phyloP scores from a whole-genome alignment of 2,888 invertebrate species.

The Cremastinae sp. region DNA sequence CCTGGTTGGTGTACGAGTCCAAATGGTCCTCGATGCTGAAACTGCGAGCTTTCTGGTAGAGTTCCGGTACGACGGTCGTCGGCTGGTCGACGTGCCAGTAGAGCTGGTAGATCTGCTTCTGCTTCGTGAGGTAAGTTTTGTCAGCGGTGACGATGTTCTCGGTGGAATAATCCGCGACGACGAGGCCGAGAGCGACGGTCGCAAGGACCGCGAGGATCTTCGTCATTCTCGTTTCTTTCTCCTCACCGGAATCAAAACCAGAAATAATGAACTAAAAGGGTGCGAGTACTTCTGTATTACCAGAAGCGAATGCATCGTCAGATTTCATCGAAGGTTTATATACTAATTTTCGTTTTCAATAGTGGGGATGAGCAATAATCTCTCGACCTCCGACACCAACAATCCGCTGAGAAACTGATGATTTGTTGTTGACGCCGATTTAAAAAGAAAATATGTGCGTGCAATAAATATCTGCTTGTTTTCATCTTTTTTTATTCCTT shows the following conservation, averaged over 20 bases:
- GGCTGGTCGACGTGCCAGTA: conserved; percentile 80
- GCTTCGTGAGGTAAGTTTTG: conserved; percentile 78
- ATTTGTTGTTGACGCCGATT: conserved; percentile 19
- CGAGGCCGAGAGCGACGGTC: conserved; percentile 78
- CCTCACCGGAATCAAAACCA: background rate
- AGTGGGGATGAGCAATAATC: conserved; percentile 43
- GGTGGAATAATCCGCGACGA: conserved; percentile 70
- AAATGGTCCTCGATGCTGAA: conserved; percentile 68
- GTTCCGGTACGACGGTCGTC: conserved; percentile 68
- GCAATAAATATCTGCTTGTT: conserved; percentile 8
- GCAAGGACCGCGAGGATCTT: conserved; percentile 81
- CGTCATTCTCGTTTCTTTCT: conserved; percentile 74
- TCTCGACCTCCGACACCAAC: conserved; percentile 50
- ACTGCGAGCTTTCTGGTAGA: conserved; percentile 68
- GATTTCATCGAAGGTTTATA: conserved; percentile 39
- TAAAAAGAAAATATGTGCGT: background rate
- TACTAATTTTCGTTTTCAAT: conserved; percentile 30
- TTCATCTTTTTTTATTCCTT: background rate
- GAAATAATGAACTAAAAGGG: background rate
- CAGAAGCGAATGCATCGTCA: conserved; percentile 41
- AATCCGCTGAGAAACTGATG: conserved; percentile 27
- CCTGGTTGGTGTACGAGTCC: conserved; percentile 68
- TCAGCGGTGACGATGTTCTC: conserved; percentile 63
- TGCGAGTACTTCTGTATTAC: conserved; percentile 35
- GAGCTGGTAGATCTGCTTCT: conserved; percentile 80